phyloP scores from a whole-genome alignment of 2,113 vertebrate genomes.

The Geococcyx californianus region DNA sequence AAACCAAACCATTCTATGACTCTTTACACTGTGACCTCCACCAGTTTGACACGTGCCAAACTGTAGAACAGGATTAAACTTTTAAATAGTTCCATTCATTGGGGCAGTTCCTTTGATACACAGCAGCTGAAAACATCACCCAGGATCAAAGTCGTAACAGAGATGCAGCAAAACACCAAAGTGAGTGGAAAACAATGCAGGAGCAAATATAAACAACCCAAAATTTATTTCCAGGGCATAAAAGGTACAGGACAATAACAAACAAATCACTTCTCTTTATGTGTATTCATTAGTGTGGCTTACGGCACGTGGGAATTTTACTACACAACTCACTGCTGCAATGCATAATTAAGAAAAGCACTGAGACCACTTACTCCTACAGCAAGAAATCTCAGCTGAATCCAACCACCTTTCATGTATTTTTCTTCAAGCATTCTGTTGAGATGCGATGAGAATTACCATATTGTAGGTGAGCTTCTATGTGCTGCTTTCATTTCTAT shows the following conservation, averaged over 20 bases:
- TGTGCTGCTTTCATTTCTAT: not conserved
- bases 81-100: conserved; percentile 8
- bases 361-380: not conserved
- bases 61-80: not conserved
- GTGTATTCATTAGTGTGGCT: not conserved
- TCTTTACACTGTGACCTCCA: not conserved
- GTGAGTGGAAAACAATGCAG: not conserved
- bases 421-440: not conserved
- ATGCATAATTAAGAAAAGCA: not conserved
- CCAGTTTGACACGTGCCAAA: not conserved
- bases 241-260: not conserved
- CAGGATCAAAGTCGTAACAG: not conserved
- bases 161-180: not conserved
- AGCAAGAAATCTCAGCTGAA: not conserved
- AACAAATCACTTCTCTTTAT: not conserved
- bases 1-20: no score
- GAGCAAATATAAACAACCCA: not conserved
- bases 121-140: not conserved
- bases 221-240: not conserved
- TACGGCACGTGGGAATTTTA: not conserved
- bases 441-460: not conserved
- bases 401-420: not conserved
- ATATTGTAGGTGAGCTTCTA: not conserved
- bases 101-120: not conserved
- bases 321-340: not conserved